Evolutionary conservation across 2,888 invertebrate genomes (phyloP), one percentile per base, ranked within the genome.

Genomic region (Calameuta pallipes): DNA sequence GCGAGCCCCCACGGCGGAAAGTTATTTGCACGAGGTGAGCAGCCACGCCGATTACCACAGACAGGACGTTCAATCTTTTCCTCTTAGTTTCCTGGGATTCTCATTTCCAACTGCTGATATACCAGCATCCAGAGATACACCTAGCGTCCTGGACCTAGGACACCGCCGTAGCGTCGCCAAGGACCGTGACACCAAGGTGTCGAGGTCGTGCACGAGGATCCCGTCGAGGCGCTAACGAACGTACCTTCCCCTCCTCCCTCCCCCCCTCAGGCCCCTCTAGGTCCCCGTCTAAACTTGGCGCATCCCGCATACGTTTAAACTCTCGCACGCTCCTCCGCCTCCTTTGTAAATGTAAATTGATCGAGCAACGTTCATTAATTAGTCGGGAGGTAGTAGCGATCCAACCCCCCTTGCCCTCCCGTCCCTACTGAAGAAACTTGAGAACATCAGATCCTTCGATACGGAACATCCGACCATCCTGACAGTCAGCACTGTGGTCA

Each of bases 291-390:
- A 34, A 36, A 56, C 56, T 23, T 23, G 56, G 56, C 23, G 56
- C 56, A 56, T 56, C 56, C 56, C 56, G 78, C 78, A 78, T 78
- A 74, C 74, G 79, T 74, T 76, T 79, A 73, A 76, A 37, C 30
- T 74, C 69, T 73, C 35, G 74, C 56, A 73, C 73, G 75, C 30
- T 30, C 23, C n/a, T 15, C 30, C 76, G 79, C 81, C 82, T 80
- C 81, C 86, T 86, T 85, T 82, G 90, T 90, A 90, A 90, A 90
- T 90, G 90, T 90, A 90, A 90, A 90, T 90, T 87, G 88, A 89
- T 89, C 87, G 87, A 87, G 89, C 86, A 86, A 90, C 89, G 89
- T 90, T 90, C 90, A 88, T 90, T 90, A 90, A 90, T 90, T 90
- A 90, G 90, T 90, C 90, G 87, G 82, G 82, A 87, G 84, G 85